phyloP scores from a whole-genome alignment of 2,888 invertebrate genomes.

The Apantesis nais region DNA sequence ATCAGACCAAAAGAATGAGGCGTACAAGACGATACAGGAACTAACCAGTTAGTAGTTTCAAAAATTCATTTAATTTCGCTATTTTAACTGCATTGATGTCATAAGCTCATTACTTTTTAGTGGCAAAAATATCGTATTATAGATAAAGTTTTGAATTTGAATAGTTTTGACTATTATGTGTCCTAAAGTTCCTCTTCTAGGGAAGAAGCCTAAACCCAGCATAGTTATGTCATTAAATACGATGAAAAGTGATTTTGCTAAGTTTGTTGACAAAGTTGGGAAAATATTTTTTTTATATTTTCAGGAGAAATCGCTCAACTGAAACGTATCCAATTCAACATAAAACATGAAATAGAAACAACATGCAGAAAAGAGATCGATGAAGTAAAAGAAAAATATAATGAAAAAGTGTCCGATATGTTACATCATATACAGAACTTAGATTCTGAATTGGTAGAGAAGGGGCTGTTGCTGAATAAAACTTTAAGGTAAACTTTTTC shows the following conservation, averaged over 20 bases:
- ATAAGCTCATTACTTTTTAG: neutral
- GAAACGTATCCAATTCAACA: conserved; percentile 79
- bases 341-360: conserved; percentile 84
- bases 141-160: neutral
- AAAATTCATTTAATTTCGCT: neutral
- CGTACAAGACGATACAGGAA: conserved; percentile 63
- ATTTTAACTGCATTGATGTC: too few relatives aligned
- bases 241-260: neutral
- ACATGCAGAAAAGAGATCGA: conserved; percentile 86
- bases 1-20: conserved; percentile 69
- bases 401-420: conserved; percentile 85
- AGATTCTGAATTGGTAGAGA: conserved; percentile 85
- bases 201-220: too few relatives aligned
- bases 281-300: neutral
- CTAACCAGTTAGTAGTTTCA: conserved; percentile 59
- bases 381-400: conserved; percentile 84
- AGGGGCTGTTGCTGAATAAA: conserved; percentile 83
- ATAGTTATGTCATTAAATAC: neutral
- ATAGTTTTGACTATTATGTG: neutral
- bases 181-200: too few relatives aligned
- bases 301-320: conserved; percentile 84
- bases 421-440: conserved; percentile 83
- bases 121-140: neutral
- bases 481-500: conserved; percentile 61
- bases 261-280: neutral